phyloP scores from a whole-genome alignment of 2,113 vertebrate species.

The Chamaetylas fuelleborni region DNA sequence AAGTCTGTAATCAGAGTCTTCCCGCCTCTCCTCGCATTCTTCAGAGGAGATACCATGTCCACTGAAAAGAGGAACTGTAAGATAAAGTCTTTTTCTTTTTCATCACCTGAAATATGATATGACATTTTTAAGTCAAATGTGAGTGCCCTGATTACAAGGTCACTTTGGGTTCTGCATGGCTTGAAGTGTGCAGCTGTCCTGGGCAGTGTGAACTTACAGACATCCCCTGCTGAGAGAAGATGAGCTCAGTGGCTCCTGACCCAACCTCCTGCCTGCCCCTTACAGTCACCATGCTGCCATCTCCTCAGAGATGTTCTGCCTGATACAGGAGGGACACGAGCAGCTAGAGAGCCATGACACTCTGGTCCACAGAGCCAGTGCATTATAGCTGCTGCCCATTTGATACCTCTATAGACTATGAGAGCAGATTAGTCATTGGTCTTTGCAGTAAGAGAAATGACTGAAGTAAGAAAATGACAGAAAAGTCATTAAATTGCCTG shows the following conservation, averaged over 20 bases:
- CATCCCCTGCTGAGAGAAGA: not conserved
- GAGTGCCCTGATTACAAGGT: not conserved
- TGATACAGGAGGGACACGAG: not conserved
- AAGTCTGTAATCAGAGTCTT: not conserved
- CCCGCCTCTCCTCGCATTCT: not conserved
- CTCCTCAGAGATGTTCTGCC: not conserved
- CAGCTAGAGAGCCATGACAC: not conserved
- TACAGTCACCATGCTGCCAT: not conserved
- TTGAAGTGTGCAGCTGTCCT: not conserved
- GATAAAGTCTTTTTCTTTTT: not conserved
- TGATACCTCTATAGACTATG: not conserved
- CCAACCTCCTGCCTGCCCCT: not conserved
- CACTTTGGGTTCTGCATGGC: not conserved
- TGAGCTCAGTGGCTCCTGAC: not conserved
- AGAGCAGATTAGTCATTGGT: not conserved
- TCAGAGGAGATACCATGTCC: not conserved
- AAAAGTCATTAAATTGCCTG: not conserved
- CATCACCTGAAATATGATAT: not conserved
- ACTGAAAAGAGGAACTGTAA: not conserved
- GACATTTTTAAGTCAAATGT: not conserved
- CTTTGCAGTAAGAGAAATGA: not conserved
- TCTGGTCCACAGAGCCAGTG: not conserved
- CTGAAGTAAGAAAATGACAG: not conserved
- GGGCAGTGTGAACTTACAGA: not conserved
- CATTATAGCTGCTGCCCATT: not conserved